phyloP scores from a whole-genome alignment of 1,140 invertebrate species.

The Ctenoplectra terminalis region DNA sequence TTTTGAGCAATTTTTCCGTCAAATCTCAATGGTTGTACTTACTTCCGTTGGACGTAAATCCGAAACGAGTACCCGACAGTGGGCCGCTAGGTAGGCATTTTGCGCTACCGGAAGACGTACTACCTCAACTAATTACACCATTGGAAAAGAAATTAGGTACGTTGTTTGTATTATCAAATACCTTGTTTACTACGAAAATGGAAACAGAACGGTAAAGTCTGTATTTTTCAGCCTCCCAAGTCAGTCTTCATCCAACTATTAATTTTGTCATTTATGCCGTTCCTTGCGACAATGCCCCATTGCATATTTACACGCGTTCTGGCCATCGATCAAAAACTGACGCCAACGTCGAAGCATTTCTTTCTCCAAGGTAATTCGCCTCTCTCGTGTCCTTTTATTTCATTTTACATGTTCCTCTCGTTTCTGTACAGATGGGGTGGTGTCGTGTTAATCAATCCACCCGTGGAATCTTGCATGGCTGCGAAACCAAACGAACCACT shows the following conservation, averaged over 20 bases:
- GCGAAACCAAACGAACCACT: constrained; percentile 69
- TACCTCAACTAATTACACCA: constrained; percentile 90
- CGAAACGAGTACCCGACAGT: constrained; percentile 84
- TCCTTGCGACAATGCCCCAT: constrained; percentile 88
- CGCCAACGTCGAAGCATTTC: constrained; percentile 79
- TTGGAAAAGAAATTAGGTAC: constrained; percentile 92
- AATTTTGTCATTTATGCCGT: constrained; percentile 94
- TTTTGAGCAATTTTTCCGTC: constrained; percentile 89
- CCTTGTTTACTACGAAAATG: neutral
- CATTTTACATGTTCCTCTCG: neutral
- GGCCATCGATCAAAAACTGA: constrained; percentile 71
- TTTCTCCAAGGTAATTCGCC: constrained; percentile 86
- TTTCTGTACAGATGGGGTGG: constrained; percentile 90
- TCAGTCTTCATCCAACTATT: constrained; percentile 90
- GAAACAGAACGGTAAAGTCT: neutral
- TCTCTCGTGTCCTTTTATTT: neutral
- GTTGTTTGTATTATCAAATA: constrained; percentile 33
- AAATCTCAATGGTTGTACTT: constrained; percentile 95
- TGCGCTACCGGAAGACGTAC: constrained; percentile 85
- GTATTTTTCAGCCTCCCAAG: constrained; percentile 86
- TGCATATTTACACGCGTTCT: constrained; percentile 87
- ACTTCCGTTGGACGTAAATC: constrained; percentile 88
- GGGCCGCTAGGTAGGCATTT: constrained; percentile 84
- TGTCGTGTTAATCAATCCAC: constrained; percentile 89
- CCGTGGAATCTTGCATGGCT: constrained; percentile 82